Base-by-base conservation (phyloP, 92 coral and sea anemone species). In the Heliopora coerulea region DNA sequence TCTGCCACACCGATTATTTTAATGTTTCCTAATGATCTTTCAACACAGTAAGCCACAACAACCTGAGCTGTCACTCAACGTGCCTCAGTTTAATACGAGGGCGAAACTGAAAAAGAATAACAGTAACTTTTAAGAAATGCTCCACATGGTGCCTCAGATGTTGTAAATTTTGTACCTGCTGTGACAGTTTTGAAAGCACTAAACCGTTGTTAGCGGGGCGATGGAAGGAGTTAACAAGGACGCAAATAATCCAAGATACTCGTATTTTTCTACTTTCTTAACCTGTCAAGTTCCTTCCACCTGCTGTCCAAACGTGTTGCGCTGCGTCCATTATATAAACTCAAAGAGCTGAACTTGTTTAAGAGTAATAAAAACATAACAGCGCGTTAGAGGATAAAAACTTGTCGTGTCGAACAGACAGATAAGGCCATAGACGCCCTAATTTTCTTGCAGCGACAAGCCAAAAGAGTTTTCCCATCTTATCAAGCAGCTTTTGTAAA, bases 401-500 rank as follows among this genome's bases (percentile, higher is more conserved):
- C 15, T 46, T 8, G 52, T 15, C 3, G 10, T 8, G 52, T 46
- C 3, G 14, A n/a, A 46, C 52, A 3, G 52, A 10, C 3, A 46
- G 52, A 15, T 2, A 2, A 6, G n/a, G n/a, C 10, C 14, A 7
- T 8, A 6, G 52, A 46, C 42, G 21, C 9, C 17, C 7, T 50
- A 9, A 56, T 56, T 56, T 56, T 31, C 29, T 56, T 5, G 30
- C 30, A 56, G 28, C 6, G 30, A 56, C 61, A 56, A 17, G 33
- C 61, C 61, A 28, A 23, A 23, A 17, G 30, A 14, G 61, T 15
- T 28, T 28, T 56, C 61, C 12, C 28, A 23, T 56, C 61, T 23
- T 56, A 56, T 56, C 61, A 56, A 56, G 31, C 74, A 67, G 74
- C 74, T 67, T 67, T 67, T 42, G 74, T 67, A 67, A 67, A 67